A percentile compares a stretch with the other conserved stretches of the same genome.
These are phyloP conservation scores for Anguilla anguilla DNA, from an alignment of 2,797 vertebrate species.

Conservation along the genomic window DNA sequence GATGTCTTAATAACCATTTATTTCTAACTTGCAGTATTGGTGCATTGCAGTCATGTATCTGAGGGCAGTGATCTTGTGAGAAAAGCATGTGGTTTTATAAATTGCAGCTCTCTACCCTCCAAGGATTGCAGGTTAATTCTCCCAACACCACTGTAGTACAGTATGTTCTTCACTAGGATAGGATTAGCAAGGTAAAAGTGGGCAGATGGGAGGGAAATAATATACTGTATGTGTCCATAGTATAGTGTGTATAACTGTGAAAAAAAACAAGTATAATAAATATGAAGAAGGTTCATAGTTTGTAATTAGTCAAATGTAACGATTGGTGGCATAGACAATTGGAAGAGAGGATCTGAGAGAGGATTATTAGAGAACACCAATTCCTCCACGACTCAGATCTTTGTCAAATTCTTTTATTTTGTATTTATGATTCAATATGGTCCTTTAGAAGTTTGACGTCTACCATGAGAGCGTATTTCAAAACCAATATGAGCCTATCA, in stretches of 20 bases:
- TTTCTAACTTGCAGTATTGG: neutral
- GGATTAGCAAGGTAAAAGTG: neutral
- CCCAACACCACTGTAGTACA: neutral
- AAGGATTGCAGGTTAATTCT: neutral
- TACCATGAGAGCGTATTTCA: neutral
- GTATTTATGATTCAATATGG: neutral
- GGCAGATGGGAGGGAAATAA: too few relatives aligned
- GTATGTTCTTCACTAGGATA: neutral
- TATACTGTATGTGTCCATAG: too few relatives aligned
- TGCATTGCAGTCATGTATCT: neutral
- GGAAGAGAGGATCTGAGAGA: too few relatives aligned
- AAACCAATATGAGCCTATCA: neutral
- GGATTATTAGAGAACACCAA: too few relatives aligned
- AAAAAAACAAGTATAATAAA: too few relatives aligned
- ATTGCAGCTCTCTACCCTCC: neutral
- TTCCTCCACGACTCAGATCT: neutral
- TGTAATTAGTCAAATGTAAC: too few relatives aligned
- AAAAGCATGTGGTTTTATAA: neutral
- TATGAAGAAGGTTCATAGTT: too few relatives aligned
- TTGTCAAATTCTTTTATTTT: neutral
- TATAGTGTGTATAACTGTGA: too few relatives aligned
- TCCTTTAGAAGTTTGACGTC: neutral
- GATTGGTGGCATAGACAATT: too few relatives aligned
- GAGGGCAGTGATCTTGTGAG: neutral
- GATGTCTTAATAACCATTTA: neutral